Percentiles rank a stretch among this genome's conserved stretches.
Evolutionary conservation across 2,888 invertebrate species (phyloP).

Genomic region (Meganola albula): DNA sequence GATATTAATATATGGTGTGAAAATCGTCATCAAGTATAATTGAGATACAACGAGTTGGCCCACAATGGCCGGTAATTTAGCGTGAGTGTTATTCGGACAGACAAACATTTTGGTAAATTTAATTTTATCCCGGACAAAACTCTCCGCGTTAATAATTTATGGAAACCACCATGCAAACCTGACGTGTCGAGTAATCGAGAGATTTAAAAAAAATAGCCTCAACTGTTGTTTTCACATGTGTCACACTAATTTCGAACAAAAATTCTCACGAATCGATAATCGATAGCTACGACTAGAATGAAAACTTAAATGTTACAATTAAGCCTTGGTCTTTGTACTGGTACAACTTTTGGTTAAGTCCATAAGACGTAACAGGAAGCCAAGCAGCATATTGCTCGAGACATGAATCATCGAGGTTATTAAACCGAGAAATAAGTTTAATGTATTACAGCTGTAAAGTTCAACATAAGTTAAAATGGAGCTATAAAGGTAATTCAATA

Average conservation of each 20-base stretch:
- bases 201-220: conserved; percentile 23
- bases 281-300: too few species aligned
- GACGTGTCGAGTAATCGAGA: conserved; percentile 20
- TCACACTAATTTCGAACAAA: too few species aligned
- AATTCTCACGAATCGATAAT: too few species aligned
- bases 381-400: conserved; percentile 27
- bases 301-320: too few species aligned
- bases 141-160: conserved; percentile 50
- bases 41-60: conserved; percentile 42
- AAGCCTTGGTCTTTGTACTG: too few species aligned
- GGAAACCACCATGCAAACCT: conserved; percentile 36
- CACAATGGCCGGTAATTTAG: conserved; percentile 63
- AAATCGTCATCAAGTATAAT: conserved; percentile 46
- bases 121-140: conserved; percentile 59
- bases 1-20: conserved; percentile 48
- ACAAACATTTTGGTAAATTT: conserved; percentile 51
- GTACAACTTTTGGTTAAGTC: too few species aligned
- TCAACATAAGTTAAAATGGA: conserved; percentile 61
- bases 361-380: conserved; percentile 28
- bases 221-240: too few species aligned
- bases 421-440: conserved; percentile 37
- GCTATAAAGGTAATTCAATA: conserved; percentile 75
- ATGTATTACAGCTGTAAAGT: conserved; percentile 58
- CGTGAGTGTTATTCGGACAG: conserved; percentile 47
- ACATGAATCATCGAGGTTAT: conserved; percentile 37